Evolutionary conservation across 2,888 invertebrate genomes (phyloP), one percentile per base, ranked within the genome.

Genomic region (Chrysomela aeneicollis): DNA sequence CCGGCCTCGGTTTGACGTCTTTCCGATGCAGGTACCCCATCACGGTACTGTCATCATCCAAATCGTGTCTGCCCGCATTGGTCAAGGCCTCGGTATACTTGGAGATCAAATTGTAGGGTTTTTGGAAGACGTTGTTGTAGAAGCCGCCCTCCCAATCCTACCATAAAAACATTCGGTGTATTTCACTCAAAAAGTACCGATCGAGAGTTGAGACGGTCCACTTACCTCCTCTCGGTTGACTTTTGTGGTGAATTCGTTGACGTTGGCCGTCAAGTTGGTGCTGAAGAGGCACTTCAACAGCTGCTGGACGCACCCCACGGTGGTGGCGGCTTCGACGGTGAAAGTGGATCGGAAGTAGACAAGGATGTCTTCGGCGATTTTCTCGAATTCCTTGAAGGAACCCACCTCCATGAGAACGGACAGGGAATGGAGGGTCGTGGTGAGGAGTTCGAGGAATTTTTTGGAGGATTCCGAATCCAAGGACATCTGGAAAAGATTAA

Each of bases 301-400:
- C 79, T 94, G 94, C 37, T 92, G 90, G 0, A 94, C 90, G 79
- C 92, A 92, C 65, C 87, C 86, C 0, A 94, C 88, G 0, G 92
- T 89, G 4, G 85, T 82, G 1, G 89, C 88, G 0, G 93, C 88
- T 61, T 92, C 90, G 37, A 93, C 77, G 9, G 86, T 83, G 78
- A 94, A 89, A 1, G 91, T 89, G 0, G 88, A 86, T 74, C 90
- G 89, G 6, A 94, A 83, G 78, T 93, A 94, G 72, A 85, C 86
- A 0, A 95, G 84, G 15, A 95, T 84, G 82, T 95, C 95, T 82
- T 95, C 94, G 0, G 93, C 90, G 53, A 92, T 86, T 53, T 86
- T 83, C 0, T 91, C 91, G 30, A 91, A 87, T 80, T 94, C 94
- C 19, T 83, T 84, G 55, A 90, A 85, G 0, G 89, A 89, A 1